Percentiles rank a stretch among this genome's conserved stretches.
These are phyloP conservation scores for Tachuris rubrigastra DNA, from an alignment of 2,113 vertebrate genomes.

Conservation along the genomic window DNA sequence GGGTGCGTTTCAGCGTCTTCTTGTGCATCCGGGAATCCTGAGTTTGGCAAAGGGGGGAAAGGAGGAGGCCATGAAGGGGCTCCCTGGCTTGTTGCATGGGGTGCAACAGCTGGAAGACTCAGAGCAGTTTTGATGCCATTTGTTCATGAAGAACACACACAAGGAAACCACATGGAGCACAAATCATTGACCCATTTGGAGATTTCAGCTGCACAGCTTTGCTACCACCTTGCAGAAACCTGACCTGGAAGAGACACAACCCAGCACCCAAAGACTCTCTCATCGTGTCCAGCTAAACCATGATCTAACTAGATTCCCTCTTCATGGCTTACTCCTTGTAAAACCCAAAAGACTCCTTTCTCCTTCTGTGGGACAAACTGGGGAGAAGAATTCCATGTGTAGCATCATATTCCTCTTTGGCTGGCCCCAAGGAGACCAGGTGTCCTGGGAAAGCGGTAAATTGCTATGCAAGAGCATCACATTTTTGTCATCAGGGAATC, in stretches of 20 bases:
- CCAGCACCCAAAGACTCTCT: background rate
- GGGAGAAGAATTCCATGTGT: background rate
- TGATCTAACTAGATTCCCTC: background rate
- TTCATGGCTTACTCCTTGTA: background rate
- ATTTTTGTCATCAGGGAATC: background rate
- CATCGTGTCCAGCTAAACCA: background rate
- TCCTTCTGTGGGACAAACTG: background rate
- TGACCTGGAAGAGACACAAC: background rate
- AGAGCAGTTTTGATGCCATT: rapidly evolving
- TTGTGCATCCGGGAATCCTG: conserved; percentile 82
- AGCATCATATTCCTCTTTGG: background rate
- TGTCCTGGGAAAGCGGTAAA: background rate
- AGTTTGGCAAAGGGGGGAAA: background rate
- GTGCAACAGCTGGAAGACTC: background rate
- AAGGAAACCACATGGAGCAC: background rate
- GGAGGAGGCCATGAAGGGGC: background rate
- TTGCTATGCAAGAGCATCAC: background rate
- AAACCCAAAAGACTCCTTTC: background rate
- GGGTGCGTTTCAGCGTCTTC: conserved; percentile 93
- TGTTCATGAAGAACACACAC: background rate
- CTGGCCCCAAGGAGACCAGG: background rate
- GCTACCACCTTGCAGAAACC: background rate
- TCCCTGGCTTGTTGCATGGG: background rate
- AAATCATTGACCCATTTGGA: background rate
- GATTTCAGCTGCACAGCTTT: background rate